Evolutionary conservation across 2,888 invertebrate genomes (phyloP), one percentile per base, ranked within the genome.

Genomic region (Maniola hyperantus): DNA sequence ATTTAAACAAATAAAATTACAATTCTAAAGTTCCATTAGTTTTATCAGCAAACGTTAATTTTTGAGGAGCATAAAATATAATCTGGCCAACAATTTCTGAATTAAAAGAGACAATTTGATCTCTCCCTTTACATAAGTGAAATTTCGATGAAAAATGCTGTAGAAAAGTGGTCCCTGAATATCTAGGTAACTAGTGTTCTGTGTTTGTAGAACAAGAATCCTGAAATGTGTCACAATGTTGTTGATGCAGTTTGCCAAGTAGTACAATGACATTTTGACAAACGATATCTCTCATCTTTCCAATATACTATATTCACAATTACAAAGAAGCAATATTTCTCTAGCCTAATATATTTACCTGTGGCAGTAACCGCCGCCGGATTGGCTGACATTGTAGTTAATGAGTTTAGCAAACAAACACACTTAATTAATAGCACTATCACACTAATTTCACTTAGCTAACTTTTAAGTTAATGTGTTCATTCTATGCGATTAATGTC

Each of bases 331-430:
- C 11, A 13, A 39, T 39, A 39, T 18, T 39, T 39, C 39, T 39
- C 8, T 39, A 39, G 55, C 39, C 39, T 39, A 26, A 18, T 39
- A 59, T 68, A 58, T 48, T 65, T 65, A 68, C 68, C 68, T 68
- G 66, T 36, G 85, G 80, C 73, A 55, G 83, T 76, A 53, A 86
- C 83, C 70, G 87, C 78, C 20, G 86, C 78, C 55, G 86, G 84
- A 72, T 84, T 81, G 68, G 79, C 79, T 62, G 88, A 85, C 89
- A 89, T 89, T 58, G 74, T 79, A 71, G 26, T 20, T 46, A 58
- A 57, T 51, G 48, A 66, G 65, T 66, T 71, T 42, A 18, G 50
- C 74, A 75, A 76, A 66, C 69, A 61, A 73, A 71, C 65, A 75
- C 72, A 74, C 75, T 70, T n/a, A n/a, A n/a, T n/a, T n/a, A n/a